Evolutionary conservation across 2,888 invertebrate species (phyloP), one percentile per base, ranked within the genome.

Genomic region (Leuctra nigra): DNA sequence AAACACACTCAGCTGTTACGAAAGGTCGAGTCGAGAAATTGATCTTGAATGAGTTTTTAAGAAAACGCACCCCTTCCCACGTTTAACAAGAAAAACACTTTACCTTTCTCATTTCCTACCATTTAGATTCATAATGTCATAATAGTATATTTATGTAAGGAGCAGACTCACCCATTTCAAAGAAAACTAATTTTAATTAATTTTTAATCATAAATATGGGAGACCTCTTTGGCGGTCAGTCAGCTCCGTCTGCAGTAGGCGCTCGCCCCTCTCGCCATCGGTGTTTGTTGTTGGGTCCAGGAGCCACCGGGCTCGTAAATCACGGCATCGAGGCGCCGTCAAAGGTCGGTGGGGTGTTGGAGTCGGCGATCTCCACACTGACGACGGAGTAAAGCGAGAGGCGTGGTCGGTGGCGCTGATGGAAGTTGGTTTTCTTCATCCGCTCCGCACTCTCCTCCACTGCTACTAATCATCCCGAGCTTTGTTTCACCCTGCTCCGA

Each of bases 231-330:
- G 33, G 50, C 50, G 44, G 44, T 44, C 11, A 22, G 50, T 48
- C 11, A n/a, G 22, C 22, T 50, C 35, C 33, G 50, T 20, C 50
- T 33, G 35, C 9, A 11, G 2, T 16, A 44, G 7, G 11, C 44
- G 6, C 18, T 50, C 35, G 35, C 22, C 3, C 29, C 41, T 7
- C 20, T 20, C 18, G 41, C 18, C 41, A 41, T 29, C 41, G 20
- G n/a, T 4, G 14, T 41, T 18, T 41, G 41, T 41, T 18, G 20
- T 41, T 11, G 18, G 41, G 41, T 41, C 11, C 29, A 35, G 55
- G 55, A 55, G 50, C 55, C 50, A 18, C 38, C 36, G 55, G 39
- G 55, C 33, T 50, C 55, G 55, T 55, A 55, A 55, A 55, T 55
- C 55, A 55, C n/a, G 48, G 38, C 1, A 29, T 20, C n/a, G 14